phyloP scores from a whole-genome alignment of 2,113 vertebrate genomes.

The Lethenteron reissneri region DNA sequence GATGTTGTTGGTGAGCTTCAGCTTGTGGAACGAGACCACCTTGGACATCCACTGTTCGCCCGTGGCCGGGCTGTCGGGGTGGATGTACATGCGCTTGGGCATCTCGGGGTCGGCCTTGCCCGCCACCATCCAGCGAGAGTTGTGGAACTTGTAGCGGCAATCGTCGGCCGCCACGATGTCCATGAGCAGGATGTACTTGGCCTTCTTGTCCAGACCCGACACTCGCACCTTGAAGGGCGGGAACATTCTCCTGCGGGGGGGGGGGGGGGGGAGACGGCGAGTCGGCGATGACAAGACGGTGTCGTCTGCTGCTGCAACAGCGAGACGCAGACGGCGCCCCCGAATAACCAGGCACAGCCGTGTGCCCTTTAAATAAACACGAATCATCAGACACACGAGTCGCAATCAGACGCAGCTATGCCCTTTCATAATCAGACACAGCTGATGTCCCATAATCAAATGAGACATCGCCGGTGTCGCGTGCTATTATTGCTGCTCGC shows the following conservation, averaged over 20 bases:
- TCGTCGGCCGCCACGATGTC: slow-evolving; percentile 94
- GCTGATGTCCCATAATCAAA: too few species aligned
- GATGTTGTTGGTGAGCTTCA: slow-evolving; percentile 97
- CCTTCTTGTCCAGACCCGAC: slow-evolving; percentile 89
- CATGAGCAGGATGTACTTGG: slow-evolving; percentile 93
- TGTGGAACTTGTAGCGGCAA: slow-evolving; percentile 95
- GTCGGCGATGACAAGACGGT: too few species aligned
- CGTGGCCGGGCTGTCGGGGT: slow-evolving; percentile 87
- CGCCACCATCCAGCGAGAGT: slow-evolving; percentile 96
- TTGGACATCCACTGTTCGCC: slow-evolving; percentile 99
- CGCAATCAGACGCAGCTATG: too few species aligned
- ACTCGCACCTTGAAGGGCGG: slow-evolving; percentile 93
- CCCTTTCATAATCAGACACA: too few species aligned
- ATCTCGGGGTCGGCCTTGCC: slow-evolving; percentile 96
- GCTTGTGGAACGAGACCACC: slow-evolving; percentile 88
- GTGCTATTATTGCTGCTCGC: too few species aligned
- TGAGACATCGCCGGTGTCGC: too few species aligned
- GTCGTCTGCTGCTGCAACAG: too few species aligned
- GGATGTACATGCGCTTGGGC: slow-evolving; percentile 97
- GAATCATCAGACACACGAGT: too few species aligned
- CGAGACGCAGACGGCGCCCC: too few species aligned
- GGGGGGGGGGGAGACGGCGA: too few species aligned
- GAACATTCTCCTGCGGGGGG: slow-evolving; percentile 63
- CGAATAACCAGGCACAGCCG: too few species aligned
- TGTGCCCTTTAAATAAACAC: too few species aligned